Evolutionary conservation across 37 sponge, comb jelly and placozoan genomes (phyloP).

Genomic region (Eunapius fragilis): DNA sequence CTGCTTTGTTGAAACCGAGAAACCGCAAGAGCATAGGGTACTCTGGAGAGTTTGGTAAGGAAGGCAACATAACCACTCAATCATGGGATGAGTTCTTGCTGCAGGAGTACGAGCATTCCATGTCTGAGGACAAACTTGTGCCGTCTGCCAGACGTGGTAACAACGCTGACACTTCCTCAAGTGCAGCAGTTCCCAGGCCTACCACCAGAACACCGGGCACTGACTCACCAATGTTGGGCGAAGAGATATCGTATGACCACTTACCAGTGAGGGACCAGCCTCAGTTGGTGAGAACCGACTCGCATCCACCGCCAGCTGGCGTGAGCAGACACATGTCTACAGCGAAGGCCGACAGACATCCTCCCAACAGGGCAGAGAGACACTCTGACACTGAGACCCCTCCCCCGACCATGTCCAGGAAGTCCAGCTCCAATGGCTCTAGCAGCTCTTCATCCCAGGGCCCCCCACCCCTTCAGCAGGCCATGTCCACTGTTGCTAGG

Average conservation of each 20-base stretch:
- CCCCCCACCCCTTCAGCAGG: background rate
- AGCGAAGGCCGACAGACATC: background rate
- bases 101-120: background rate
- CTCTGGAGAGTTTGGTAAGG: constrained; percentile 2
- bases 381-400: background rate
- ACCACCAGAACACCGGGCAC: background rate
- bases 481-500: background rate
- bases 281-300: background rate
- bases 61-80: background rate
- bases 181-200: background rate
- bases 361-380: background rate
- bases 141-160: background rate
- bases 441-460: background rate
- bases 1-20: background rate
- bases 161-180: background rate
- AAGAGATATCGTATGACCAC: background rate
- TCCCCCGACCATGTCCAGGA: background rate
- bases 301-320: background rate
- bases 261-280: background rate
- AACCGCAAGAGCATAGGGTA: constrained; percentile 27
- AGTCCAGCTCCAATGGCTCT: background rate
- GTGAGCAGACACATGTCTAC: background rate
- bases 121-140: background rate
- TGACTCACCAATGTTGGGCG: background rate
- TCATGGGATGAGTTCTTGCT: background rate